Percentiles rank a stretch among this genome's conserved stretches.
Conservation (phyloP, 2,888 invertebrate genomes). For the Bombyx huttoni region DNA sequence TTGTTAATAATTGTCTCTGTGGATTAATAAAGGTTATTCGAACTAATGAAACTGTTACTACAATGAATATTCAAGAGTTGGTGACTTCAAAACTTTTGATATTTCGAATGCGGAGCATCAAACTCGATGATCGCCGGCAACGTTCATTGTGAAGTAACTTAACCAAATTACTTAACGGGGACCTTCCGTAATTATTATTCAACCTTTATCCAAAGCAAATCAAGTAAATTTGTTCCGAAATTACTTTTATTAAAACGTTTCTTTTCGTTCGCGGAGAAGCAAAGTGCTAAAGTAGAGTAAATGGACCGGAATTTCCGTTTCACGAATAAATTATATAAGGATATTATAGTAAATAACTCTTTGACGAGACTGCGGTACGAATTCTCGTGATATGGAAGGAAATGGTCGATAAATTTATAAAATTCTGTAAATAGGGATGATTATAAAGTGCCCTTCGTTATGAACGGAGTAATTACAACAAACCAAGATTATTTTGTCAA, state of each 20-base stretch:
- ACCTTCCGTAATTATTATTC: conserved; percentile 54
- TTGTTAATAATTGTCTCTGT: conserved; percentile 1
- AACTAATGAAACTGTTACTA: conserved; percentile 22
- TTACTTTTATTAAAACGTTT: conserved; percentile 67
- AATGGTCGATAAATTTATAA: conserved; percentile 1
- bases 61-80: conserved; percentile 31
- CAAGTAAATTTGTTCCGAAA: conserved; percentile 59
- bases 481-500: conserved; percentile 13
- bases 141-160: conserved; percentile 34
- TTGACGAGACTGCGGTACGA: conserved; percentile 6
- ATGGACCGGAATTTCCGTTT: conserved; percentile 63
- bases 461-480: conserved; percentile 1
- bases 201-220: conserved; percentile 55
- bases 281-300: conserved; percentile 63
- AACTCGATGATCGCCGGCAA: conserved; percentile 17
- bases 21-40: conserved; percentile 17
- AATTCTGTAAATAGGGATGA: conserved; percentile 1
- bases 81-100: conserved; percentile 25
- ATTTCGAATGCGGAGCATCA: conserved; percentile 22
- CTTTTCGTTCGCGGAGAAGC: conserved; percentile 47
- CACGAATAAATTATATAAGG: conserved; percentile 52
- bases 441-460: conserved; percentile 2
- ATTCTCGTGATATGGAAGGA: conserved; percentile 1
- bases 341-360: conserved; percentile 48
- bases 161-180: conserved; percentile 35